These are phyloP conservation scores for Empis livida DNA, from an alignment of 2,888 invertebrate genomes.

Conservation along the genomic window DNA sequence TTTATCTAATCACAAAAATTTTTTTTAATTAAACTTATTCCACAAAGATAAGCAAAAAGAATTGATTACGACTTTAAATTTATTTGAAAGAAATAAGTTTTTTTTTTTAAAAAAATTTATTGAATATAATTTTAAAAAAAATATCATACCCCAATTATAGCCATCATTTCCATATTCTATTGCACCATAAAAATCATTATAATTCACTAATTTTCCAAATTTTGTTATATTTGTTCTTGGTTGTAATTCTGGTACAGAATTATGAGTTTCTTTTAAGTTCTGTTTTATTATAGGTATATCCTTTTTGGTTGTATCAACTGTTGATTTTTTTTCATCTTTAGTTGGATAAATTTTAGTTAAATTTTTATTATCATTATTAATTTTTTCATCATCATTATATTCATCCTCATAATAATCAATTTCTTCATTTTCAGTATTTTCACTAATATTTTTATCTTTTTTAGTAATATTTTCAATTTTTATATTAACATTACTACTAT, in stretches of 20 bases:
- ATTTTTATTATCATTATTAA: not conserved
- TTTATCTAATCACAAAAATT: no score
- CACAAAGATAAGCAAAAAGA: no score
- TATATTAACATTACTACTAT: slow-evolving; percentile 13
- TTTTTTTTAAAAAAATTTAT: no score
- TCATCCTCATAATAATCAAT: not conserved
- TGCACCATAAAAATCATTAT: slow-evolving; percentile 25
- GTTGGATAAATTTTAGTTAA: no score
- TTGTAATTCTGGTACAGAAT: no score
- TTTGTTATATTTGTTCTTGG: slow-evolving; percentile 10
- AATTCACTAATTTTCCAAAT: slow-evolving; percentile 23
- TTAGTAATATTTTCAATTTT: not conserved
- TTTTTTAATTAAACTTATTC: no score
- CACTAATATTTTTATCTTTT: not conserved
- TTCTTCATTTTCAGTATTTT: not conserved
- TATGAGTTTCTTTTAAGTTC: no score
- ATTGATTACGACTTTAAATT: no score
- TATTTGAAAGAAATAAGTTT: no score
- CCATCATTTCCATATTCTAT: slow-evolving; percentile 22
- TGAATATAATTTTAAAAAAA: not conserved
- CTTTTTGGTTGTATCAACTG: not conserved
- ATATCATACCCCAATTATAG: slow-evolving; percentile 29
- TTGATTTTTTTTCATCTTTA: no score
- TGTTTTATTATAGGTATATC: not conserved
- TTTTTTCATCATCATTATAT: not conserved